These are phyloP conservation scores for Gallinago media DNA, from an alignment of 2,113 vertebrate species.

Conservation along the genomic window DNA sequence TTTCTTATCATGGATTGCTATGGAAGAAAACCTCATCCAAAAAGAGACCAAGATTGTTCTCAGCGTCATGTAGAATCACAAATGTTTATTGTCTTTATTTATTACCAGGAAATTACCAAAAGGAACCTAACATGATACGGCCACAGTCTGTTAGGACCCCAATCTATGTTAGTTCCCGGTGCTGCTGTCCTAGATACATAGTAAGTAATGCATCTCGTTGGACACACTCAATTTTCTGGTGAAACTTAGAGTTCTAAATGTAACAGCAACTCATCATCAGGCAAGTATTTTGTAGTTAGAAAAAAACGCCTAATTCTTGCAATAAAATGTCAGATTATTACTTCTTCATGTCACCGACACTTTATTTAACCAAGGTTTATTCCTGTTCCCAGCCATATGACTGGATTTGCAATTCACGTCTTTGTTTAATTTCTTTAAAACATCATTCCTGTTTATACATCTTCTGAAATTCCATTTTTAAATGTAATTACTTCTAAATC, in stretches of 20 bases:
- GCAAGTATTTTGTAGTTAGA: not conserved
- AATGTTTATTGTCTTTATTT: not conserved
- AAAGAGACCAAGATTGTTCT: not conserved
- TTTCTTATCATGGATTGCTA: not conserved
- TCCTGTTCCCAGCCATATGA: slow-evolving; percentile 59
- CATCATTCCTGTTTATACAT: slow-evolving; percentile 70
- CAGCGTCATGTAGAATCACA: not conserved
- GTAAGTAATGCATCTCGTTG: not conserved
- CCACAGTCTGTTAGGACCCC: not conserved
- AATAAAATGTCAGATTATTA: slow-evolving; percentile 63
- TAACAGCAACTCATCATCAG: not conserved
- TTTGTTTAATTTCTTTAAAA: slow-evolving; percentile 80
- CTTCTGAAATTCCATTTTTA: slow-evolving; percentile 60
- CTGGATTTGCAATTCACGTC: slow-evolving; percentile 73
- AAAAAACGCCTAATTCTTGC: slow-evolving; percentile 44
- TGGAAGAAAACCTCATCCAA: not conserved
- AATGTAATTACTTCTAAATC: slow-evolving; percentile 77
- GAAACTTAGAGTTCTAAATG: slow-evolving; percentile 34
- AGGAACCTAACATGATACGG: not conserved
- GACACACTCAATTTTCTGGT: not conserved
- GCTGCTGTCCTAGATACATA: not conserved
- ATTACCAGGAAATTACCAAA: not conserved
- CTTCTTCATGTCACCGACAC: slow-evolving; percentile 1
- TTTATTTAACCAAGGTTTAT: slow-evolving; percentile 68
- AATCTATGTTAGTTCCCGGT: not conserved